These are phyloP conservation scores for Cranoglanis bouderius DNA, from an alignment of 2,113 vertebrate genomes.

Conservation along the genomic window DNA sequence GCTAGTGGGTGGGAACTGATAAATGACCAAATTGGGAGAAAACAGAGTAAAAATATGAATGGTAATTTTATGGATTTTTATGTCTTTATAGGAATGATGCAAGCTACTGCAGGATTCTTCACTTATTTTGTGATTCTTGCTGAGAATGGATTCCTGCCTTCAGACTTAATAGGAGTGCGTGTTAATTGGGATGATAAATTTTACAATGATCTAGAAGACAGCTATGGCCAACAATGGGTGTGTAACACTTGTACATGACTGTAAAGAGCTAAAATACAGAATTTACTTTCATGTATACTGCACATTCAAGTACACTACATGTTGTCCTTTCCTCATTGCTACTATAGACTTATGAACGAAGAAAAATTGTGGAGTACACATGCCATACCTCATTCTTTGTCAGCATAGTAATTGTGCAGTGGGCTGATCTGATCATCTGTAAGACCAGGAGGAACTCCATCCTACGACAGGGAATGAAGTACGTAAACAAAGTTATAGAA, in stretches of 20 bases:
- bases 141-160: slow-evolving; percentile 81
- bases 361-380: slow-evolving; percentile 91
- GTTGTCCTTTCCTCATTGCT: background rate
- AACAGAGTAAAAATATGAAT: background rate
- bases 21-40: background rate
- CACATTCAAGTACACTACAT: background rate
- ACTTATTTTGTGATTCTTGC: slow-evolving; percentile 85
- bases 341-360: slow-evolving; percentile 85
- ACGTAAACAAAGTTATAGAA: slow-evolving; percentile 51
- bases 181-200: slow-evolving; percentile 82
- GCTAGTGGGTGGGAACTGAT: background rate
- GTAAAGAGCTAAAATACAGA: background rate
- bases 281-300: background rate
- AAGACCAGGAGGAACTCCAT: slow-evolving; percentile 91
- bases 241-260: slow-evolving; percentile 24
- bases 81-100: slow-evolving; percentile 74
- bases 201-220: slow-evolving; percentile 75
- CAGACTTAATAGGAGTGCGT: slow-evolving; percentile 77
- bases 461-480: slow-evolving; percentile 94
- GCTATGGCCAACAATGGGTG: slow-evolving; percentile 83
- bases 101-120: slow-evolving; percentile 82
- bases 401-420: slow-evolving; percentile 90
- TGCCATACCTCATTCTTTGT: slow-evolving; percentile 91
- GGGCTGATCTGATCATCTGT: slow-evolving; percentile 92
- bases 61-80: background rate